Conservation (phyloP, 2,113 vertebrate species). For the Rhinogobius similis region DNA sequence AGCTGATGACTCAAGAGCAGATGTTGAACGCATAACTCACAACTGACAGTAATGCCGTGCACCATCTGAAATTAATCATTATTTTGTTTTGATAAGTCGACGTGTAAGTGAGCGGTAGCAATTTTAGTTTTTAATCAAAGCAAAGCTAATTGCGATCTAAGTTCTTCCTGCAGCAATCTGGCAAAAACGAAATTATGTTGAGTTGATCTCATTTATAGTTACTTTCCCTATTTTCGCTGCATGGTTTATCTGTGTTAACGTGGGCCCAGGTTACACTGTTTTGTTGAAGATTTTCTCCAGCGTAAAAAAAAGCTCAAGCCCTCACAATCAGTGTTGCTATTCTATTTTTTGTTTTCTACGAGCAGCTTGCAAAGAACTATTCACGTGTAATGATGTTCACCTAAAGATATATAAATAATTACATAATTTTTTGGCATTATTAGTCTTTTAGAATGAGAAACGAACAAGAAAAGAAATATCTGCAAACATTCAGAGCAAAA, state of each 20-base stretch:
- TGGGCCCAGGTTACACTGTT: too few relatives aligned
- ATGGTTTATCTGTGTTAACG: too few relatives aligned
- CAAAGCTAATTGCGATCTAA: slow-evolving; percentile 69
- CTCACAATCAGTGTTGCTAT: too few relatives aligned
- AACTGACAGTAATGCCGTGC: slow-evolving; percentile 61
- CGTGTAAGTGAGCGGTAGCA: slow-evolving; percentile 50
- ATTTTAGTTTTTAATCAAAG: slow-evolving; percentile 72
- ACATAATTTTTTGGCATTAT: not conserved
- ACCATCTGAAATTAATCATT: slow-evolving; percentile 68
- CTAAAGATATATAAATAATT: too few relatives aligned
- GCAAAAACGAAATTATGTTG: slow-evolving; percentile 52
- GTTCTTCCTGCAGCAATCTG: slow-evolving; percentile 64
- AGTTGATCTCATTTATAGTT: slow-evolving; percentile 48
- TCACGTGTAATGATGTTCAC: too few relatives aligned
- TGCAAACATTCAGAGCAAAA: not conserved
- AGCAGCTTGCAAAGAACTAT: too few relatives aligned
- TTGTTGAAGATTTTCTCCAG: too few relatives aligned
- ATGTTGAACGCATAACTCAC: slow-evolving; percentile 44
- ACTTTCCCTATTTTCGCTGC: too few relatives aligned
- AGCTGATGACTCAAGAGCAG: slow-evolving; percentile 20
- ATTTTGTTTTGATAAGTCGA: slow-evolving; percentile 63
- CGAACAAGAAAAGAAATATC: too few relatives aligned
- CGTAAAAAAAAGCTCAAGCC: too few relatives aligned
- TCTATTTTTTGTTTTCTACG: too few relatives aligned
- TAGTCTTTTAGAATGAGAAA: not conserved